Base-by-base conservation (phyloP, 1,140 invertebrate species). In the Sweltsa coloradensis region DNA sequence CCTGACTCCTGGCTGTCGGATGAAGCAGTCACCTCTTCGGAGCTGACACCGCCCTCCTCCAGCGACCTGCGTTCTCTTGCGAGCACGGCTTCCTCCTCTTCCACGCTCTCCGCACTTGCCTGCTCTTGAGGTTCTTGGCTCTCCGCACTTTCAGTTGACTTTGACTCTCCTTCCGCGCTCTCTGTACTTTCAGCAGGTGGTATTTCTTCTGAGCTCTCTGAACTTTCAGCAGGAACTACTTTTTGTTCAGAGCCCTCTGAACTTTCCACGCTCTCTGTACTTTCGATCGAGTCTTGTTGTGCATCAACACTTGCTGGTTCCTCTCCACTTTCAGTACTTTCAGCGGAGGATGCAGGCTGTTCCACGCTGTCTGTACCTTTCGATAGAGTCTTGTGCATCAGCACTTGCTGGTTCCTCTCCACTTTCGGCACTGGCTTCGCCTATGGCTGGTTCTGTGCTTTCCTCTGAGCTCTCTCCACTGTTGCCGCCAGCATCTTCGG, bases 251-350 rank as follows among this genome's bases (percentile, higher is more conserved):
- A 7, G 5, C 40, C 55, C 57, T 69, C 65, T 51, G 55, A n/a
- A n/a, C n/a, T n/a, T 61, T 45, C 63, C 60, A 50, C 55, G 53
- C 24, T 69, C 63, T 54, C 59, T 55, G 34, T 57, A 53, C 21
- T 37, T 22, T 46, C 46, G 34, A 36, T 48, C 9, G 6, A 34
- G 19, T 34, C 41, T 2, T 45, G n/a, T n/a, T n/a, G 19, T 21
- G 36, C 31, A 47, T 34, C 34, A 36, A n/a, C 21, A n/a, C 42
- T 44, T 45, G 21, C 19, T 41, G 43, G 25, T n/a, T n/a, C n/a
- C n/a, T n/a, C n/a, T n/a, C n/a, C n/a, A n/a, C n/a, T n/a, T n/a
- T n/a, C n/a, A n/a, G n/a, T n/a, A 37, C 36, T 22, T 37, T 37
- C 36, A 16, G n/a, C 18, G 4, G 36, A 5, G 18, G 7, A 16